Percentiles rank a stretch among this genome's conserved stretches.
Evolutionary conservation across 2,113 vertebrate species (phyloP).

Genomic region (Mobula hypostoma): DNA sequence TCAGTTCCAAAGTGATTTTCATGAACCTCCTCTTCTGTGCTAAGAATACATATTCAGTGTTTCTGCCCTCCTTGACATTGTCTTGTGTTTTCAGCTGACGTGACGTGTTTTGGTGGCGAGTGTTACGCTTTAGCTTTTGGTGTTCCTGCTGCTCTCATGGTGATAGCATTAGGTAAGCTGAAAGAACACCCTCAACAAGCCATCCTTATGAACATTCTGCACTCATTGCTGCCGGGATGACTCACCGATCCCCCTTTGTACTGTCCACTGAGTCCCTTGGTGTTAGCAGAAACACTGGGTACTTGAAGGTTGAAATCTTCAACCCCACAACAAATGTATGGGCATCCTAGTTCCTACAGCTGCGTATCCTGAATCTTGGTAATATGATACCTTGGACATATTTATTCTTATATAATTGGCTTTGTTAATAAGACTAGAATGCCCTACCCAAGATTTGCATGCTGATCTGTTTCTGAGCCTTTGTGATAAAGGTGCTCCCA

Average conservation of each 20-base stretch:
- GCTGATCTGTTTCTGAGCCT: no score
- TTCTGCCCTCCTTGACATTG: constrained; percentile 28
- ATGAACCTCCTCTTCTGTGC: no score
- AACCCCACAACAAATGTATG: neutral
- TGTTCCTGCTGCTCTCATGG: constrained; percentile 83
- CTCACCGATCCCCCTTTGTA: neutral
- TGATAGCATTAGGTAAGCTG: constrained; percentile 78
- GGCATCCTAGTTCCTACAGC: no score
- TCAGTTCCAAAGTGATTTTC: no score
- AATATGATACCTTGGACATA: no score
- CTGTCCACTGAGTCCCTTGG: no score
- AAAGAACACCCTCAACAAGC: no score
- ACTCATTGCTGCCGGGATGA: neutral
- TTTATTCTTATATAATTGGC: no score
- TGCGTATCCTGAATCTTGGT: no score
- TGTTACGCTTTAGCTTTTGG: constrained; percentile 94
- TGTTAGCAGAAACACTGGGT: neutral
- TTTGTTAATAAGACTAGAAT: no score
- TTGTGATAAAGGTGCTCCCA: no score
- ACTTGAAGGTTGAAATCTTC: neutral
- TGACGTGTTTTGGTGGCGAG: constrained; percentile 84
- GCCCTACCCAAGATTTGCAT: no score
- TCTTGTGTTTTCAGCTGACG: constrained; percentile 65
- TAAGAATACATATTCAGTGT: neutral
- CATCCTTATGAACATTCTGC: neutral